Base-by-base conservation (phyloP, 2,797 vertebrate species). In the Ceyx erithaca region DNA sequence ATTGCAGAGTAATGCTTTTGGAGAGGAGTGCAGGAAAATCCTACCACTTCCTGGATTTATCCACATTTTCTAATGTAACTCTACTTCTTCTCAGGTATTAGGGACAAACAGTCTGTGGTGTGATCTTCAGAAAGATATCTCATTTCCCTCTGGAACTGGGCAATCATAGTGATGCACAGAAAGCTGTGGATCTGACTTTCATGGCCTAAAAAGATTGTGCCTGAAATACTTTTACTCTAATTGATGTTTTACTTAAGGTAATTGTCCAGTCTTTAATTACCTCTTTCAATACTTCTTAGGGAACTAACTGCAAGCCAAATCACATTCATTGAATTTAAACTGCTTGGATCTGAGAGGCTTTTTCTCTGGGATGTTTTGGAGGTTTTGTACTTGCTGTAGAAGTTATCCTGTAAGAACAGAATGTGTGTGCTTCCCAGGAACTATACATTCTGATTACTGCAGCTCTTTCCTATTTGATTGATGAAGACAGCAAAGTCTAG, bases 251-350 rank as follows among this genome's bases (percentile, higher is more conserved):
- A 77, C 86, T 85, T 86, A 84, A 81, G 70, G 48, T 70, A 81
- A 70, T 71, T 90, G 88, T 89, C 81, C 92, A 90, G 84, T 78
- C 86, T 90, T 89, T 93, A 90, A 94, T 89, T 94, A 95, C 69
- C 40, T 87, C 57, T 91, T 95, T 93, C 90, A 87, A 89, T 95
- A 93, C 75, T 95, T 94, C 86, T 84, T 89, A 73, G 68, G 64
- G 76, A 92, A 71, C 61, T 82, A 81, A 77, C 61, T 90, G 75
- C 61, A 82, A 91, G 52, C 73, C 88, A 94, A 59, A 92, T 90
- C 70, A 15, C 80, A 80, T 88, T 92, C 63, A 67, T 9, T 88
- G 88, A 84, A 86, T 90, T 92, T 81, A 90, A 94, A 92, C 88
- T 91, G 52, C 70, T 90, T 87, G 80, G 48, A 73, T 79, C 52